Evolutionary conservation across 2,797 vertebrate species (phyloP), one percentile per base, ranked within the genome.

Genomic region (Crocodylus rhombifer): DNA sequence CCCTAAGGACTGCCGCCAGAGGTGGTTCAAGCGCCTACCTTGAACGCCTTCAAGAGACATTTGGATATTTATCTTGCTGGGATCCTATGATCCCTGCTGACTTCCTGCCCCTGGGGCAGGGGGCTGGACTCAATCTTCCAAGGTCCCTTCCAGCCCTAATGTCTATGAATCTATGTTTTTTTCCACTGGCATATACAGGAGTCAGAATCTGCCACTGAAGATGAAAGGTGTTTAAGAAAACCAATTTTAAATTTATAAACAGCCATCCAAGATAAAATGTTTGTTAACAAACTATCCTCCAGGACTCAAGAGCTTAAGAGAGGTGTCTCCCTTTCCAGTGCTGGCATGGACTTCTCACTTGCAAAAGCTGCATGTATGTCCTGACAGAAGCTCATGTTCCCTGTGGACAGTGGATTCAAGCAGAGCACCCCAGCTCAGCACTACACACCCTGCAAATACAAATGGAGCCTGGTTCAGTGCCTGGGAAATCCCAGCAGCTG

Each of bases 281-380:
- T 90, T 17, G 42, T 16, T 77, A 30, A 1, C 0, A 1, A 51
- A 2, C 63, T 3, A 4, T 42, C 42, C 56, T 42, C n/a, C 30
- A 20, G 0, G 0, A 20, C 58, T 58, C 91, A 81, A 7, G 0
- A 1, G 28, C 69, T 83, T 79, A 86, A 14, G 6, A 8, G 3
- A 0, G 84, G 51, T 71, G 75, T 16, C 42, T 55, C 13, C 61
- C 18, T 0, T 5, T 21, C 14, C 0, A 0, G 0, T 0, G 0
- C n/a, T 87, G 64, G 42, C 42, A 21, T 1, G 0, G 79, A 51
- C 8, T 74, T 78, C 18, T 30, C 1, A 63, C 23, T 1, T 0
- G n/a, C n/a, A 4, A 0, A 3, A 20, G 2, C 55, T 21, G 6
- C 0, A 9, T 15, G 26, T 63, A 15, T 30, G 7, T 61, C 15